Conservation (phyloP, 2,797 vertebrate species). For the Columba guinea region DNA sequence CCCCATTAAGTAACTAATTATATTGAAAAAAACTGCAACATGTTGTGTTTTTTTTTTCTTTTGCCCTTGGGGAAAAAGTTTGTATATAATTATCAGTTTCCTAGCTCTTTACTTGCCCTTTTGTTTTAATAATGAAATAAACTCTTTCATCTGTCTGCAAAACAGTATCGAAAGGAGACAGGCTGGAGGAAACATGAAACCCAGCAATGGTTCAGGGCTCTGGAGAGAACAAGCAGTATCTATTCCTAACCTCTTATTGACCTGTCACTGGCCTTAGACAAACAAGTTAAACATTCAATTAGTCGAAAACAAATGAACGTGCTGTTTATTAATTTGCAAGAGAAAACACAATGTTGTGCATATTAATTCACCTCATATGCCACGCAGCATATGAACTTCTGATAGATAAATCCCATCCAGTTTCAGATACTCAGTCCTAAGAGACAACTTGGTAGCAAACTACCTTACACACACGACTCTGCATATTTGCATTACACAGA, state of each 20-base stretch:
- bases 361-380: constrained; percentile 33
- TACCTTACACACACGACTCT: neutral
- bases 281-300: constrained; percentile 71
- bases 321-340: constrained; percentile 58
- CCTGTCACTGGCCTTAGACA: constrained; percentile 47
- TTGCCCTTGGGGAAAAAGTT: constrained; percentile 16
- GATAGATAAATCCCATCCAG: neutral
- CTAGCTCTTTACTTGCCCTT: constrained; percentile 53
- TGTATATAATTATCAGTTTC: constrained; percentile 42
- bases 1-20: constrained; percentile 47
- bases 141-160: constrained; percentile 43
- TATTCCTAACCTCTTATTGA: constrained; percentile 43
- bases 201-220: neutral
- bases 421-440: constrained; percentile 5
- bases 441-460: neutral
- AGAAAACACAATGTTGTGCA: neutral
- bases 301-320: constrained; percentile 31
- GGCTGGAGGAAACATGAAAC: constrained; percentile 41
- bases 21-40: neutral
- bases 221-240: constrained; percentile 48
- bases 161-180: constrained; percentile 31
- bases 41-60: neutral
- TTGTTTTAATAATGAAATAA: constrained; percentile 55
- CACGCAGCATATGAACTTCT: neutral
- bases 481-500: neutral